Evolutionary conservation across 2,888 invertebrate species (phyloP).

Genomic region (Apotomis betuletana): DNA sequence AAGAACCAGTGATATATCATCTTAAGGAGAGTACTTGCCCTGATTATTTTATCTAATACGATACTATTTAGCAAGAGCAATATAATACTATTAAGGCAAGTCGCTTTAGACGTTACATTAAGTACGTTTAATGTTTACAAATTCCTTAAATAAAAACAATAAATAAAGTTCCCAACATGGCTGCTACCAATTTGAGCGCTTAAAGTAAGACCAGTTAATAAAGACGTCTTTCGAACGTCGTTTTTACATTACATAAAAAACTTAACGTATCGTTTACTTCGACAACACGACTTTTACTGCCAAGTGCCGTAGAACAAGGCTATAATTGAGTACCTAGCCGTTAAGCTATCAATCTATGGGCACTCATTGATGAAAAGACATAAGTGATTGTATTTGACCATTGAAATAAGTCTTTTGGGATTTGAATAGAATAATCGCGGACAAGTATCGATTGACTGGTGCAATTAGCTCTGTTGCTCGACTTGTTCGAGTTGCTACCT

Average conservation of each 20-base stretch:
- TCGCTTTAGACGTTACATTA: too few species aligned
- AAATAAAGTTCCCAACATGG: not conserved
- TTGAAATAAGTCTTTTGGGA: not conserved
- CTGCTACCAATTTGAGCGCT: not conserved
- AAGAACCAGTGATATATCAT: too few species aligned
- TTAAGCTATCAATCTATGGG: not conserved
- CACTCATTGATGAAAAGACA: not conserved
- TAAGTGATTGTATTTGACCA: not conserved
- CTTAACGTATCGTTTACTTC: not conserved
- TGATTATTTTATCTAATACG: too few species aligned
- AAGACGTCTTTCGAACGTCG: not conserved
- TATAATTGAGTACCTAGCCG: not conserved
- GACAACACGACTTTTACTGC: not conserved
- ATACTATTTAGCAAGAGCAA: too few species aligned
- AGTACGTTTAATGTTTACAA: too few species aligned
- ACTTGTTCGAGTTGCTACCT: not conserved
- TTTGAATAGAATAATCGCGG: not conserved
- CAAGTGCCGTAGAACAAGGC: not conserved
- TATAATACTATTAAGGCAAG: too few species aligned
- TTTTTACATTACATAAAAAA: not conserved
- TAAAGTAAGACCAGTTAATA: not conserved
- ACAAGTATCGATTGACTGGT: not conserved
- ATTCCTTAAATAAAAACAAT: not conserved
- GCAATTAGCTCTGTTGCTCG: not conserved
- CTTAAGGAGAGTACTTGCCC: too few species aligned